phyloP scores from a whole-genome alignment of 2,888 invertebrate species.

The Trisateles emortualis region DNA sequence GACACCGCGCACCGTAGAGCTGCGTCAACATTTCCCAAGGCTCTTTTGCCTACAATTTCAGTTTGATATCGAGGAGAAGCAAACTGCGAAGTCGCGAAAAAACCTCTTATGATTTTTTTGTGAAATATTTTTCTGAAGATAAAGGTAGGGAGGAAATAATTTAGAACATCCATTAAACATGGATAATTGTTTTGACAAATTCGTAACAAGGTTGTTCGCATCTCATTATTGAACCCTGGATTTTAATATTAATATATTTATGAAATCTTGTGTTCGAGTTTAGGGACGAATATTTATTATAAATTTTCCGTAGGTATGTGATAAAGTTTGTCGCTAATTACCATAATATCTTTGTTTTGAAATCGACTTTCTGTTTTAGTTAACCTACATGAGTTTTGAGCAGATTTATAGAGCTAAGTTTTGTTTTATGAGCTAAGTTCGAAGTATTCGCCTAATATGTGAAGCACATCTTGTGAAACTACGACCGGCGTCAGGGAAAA shows the following conservation, averaged over 20 bases:
- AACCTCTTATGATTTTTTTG: constrained; percentile 5
- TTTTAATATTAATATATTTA: no score
- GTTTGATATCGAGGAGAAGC: constrained; percentile 12
- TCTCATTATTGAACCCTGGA: neutral
- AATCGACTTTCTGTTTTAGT: constrained; percentile 41
- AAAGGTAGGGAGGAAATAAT: constrained; percentile 1
- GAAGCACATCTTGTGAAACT: constrained; percentile 20
- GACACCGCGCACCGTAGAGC: constrained; percentile 9
- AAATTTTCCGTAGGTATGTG: neutral
- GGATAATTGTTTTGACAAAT: constrained; percentile 5
- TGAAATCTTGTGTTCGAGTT: neutral
- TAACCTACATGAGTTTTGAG: constrained; percentile 48
- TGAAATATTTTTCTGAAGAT: constrained; percentile 3
- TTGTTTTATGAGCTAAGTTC: constrained; percentile 59
- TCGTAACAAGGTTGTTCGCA: constrained; percentile 3
- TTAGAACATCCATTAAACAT: constrained; percentile 3
- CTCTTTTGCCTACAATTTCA: constrained; percentile 23
- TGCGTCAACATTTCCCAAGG: constrained; percentile 24
- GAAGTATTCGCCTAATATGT: constrained; percentile 40
- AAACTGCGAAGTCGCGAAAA: constrained; percentile 15
- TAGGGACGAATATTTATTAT: no score
- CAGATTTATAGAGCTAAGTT: constrained; percentile 55
- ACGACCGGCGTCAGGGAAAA: neutral
- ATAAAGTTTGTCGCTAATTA: constrained; percentile 23
- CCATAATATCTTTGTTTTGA: constrained; percentile 31